Evolutionary conservation across 2,888 invertebrate genomes (phyloP).

Genomic region (Andrena dorsata): DNA sequence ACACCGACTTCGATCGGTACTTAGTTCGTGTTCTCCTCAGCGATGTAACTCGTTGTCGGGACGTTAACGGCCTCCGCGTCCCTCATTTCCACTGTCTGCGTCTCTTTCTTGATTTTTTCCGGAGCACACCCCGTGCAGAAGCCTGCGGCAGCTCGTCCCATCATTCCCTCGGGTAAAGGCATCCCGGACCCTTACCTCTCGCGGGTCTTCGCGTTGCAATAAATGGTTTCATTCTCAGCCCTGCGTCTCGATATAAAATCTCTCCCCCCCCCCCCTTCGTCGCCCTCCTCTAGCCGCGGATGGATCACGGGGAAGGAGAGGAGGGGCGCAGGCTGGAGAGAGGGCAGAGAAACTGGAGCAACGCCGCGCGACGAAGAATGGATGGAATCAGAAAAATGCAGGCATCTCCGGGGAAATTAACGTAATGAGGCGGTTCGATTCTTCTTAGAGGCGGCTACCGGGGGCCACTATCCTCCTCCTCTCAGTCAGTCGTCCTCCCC

Average conservation of each 20-base stretch:
- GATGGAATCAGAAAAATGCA: constrained; percentile 81
- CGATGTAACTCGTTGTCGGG: constrained; percentile 39
- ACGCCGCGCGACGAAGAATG: constrained; percentile 65
- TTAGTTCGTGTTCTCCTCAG: constrained; percentile 31
- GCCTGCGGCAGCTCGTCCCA: constrained; percentile 64
- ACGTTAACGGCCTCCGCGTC: constrained; percentile 58
- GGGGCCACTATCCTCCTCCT: constrained; percentile 59
- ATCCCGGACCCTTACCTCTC: constrained; percentile 70
- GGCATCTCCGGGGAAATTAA: constrained; percentile 83
- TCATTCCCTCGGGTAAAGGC: constrained; percentile 72
- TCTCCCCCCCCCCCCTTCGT: constrained; percentile 34
- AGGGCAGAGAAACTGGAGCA: constrained; percentile 71
- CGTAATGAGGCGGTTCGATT: constrained; percentile 82
- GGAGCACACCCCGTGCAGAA: constrained; percentile 45
- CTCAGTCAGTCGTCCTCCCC: constrained; percentile 50
- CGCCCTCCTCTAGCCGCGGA: constrained; percentile 17
- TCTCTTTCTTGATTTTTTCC: constrained; percentile 64
- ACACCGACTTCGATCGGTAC: constrained; percentile 35
- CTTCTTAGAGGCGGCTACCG: constrained; percentile 61
- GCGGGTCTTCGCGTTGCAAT: constrained; percentile 76
- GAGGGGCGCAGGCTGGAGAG: constrained; percentile 35
- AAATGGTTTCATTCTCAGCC: constrained; percentile 83
- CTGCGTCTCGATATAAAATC: constrained; percentile 76
- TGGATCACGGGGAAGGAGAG: constrained; percentile 29
- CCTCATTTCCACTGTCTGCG: constrained; percentile 64